These are phyloP conservation scores for Sebastes aleutianus DNA, from an alignment of 2,797 vertebrate genomes.

Conservation along the genomic window DNA sequence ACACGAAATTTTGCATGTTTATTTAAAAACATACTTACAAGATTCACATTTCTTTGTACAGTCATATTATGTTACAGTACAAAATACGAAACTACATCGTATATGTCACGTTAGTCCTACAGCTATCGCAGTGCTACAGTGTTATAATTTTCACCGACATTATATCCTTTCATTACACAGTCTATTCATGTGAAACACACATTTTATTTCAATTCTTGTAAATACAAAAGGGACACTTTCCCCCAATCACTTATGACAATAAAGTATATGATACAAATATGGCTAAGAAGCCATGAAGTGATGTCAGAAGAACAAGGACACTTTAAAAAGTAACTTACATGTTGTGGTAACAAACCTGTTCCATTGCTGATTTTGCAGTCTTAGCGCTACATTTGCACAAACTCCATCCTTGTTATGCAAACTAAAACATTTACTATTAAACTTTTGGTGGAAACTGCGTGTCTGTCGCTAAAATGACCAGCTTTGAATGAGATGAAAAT, in stretches of 20 bases:
- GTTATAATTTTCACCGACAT: slow-evolving; percentile 15
- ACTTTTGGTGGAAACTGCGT: background rate
- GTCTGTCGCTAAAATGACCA: background rate
- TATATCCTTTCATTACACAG: slow-evolving; percentile 20
- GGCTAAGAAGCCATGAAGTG: slow-evolving; percentile 10
- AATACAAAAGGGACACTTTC: slow-evolving; percentile 36
- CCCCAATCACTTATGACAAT: slow-evolving; percentile 34
- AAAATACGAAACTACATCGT: slow-evolving; percentile 40
- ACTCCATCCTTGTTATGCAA: background rate
- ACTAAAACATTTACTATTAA: background rate
- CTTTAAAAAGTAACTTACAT: background rate
- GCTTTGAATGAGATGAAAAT: background rate
- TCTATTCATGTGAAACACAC: slow-evolving; percentile 24
- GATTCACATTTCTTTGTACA: slow-evolving; percentile 67
- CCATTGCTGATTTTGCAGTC: background rate
- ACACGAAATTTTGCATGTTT: slow-evolving; percentile 42
- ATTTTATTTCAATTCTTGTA: slow-evolving; percentile 16
- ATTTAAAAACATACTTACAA: slow-evolving; percentile 70
- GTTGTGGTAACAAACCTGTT: background rate
- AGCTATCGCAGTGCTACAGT: background rate
- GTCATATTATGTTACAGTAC: slow-evolving; percentile 56
- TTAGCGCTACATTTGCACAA: background rate
- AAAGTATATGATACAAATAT: slow-evolving; percentile 62
- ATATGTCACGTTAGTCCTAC: slow-evolving; percentile 48
- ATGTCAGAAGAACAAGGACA: slow-evolving; percentile 17